Evolutionary conservation across 2,113 vertebrate genomes (phyloP), one percentile per base, ranked within the genome.

Genomic region (Stercorarius parasiticus): DNA sequence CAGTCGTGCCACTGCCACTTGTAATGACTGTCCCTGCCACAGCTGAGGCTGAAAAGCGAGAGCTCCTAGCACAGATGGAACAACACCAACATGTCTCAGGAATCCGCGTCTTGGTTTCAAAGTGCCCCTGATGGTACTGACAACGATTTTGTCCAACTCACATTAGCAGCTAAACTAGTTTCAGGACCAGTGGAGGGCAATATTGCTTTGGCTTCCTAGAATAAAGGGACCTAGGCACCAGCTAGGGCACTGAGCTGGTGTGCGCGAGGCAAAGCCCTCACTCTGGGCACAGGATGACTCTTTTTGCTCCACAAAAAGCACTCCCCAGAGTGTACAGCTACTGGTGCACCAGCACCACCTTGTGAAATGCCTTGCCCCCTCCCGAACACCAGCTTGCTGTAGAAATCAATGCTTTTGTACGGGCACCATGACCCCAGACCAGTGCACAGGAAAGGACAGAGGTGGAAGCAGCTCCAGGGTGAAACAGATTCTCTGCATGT

Each of bases 171-270:
- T 92, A 93, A 97, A 95, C 80, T 86, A 84, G 86, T 96, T 96
- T 97, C 96, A 84, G 92, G 96, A 97, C 90, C 95, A 97, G 65
- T 81, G 96, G 95, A 96, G 96, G 69, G 86, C 92, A 95, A 96
- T 93, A 97, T 97, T 97, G 77, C 56, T 96, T 97, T 97, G 96
- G 97, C 96, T 96, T 95, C 59, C 43, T 59, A 34, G 26, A 78
- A 70, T 22, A 82, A 85, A 82, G 34, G 53, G 34, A 76, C 16
- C 3, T 11, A 42, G 82, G 43, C 67, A 92, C n/a, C 15, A 70
- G 59, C 42, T 59, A 86, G 49, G 93, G n/a, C 17, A 25, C 22
- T 58, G 61, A 84, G 56, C 47, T 69, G 34, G 43, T 79, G 38
- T 25, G 47, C 1, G 6, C 43, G 72, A 72, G 66, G 73, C 56